Evolutionary conservation across 2,113 vertebrate genomes (phyloP).

Genomic region (Butorides virescens): DNA sequence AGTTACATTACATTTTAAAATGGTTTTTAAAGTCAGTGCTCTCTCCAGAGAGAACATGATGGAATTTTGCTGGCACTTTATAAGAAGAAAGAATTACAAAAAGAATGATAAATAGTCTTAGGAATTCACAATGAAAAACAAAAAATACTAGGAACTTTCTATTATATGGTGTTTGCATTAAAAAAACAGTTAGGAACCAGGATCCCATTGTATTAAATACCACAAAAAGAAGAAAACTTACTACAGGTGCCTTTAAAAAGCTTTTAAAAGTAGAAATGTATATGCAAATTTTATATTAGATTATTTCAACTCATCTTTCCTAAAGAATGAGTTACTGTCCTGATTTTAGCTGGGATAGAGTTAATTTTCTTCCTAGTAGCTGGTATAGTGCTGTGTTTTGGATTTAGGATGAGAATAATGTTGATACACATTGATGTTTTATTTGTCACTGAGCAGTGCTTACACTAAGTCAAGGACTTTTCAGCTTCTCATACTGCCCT

Average conservation of each 20-base stretch:
- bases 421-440: too few species aligned
- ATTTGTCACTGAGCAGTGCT: too few species aligned
- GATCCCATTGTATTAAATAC: neutral
- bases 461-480: too few species aligned
- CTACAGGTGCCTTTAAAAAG: neutral
- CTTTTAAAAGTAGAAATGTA: neutral
- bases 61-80: neutral
- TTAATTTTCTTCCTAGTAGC: too few species aligned
- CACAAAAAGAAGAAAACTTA: neutral
- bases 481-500: too few species aligned
- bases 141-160: neutral
- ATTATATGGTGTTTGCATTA: neutral
- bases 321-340: neutral
- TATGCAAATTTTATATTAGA: neutral
- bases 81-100: neutral
- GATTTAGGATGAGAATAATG: too few species aligned
- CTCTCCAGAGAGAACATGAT: neutral
- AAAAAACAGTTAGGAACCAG: neutral
- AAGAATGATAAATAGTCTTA: neutral
- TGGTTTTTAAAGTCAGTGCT: neutral
- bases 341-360: too few species aligned
- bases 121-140: neutral
- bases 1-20: neutral
- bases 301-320: neutral
- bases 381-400: too few species aligned